Conservation (phyloP, 2,888 invertebrate species). For the Megastigmus dorsalis region DNA sequence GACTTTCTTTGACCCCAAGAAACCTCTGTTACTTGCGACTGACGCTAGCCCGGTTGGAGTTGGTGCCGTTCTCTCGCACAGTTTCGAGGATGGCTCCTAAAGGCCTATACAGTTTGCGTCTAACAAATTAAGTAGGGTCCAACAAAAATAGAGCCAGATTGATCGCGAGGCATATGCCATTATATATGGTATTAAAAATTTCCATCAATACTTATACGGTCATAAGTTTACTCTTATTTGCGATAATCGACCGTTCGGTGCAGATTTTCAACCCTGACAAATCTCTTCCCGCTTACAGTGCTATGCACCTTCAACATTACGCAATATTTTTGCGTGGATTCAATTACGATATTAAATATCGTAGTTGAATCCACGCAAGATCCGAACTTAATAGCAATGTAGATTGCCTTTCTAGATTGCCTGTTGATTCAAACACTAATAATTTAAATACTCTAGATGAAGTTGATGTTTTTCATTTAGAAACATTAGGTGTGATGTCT, state of each 20-base stretch:
- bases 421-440: constrained; percentile 11
- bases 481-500: neutral
- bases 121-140: neutral
- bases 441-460: neutral
- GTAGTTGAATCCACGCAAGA: no score
- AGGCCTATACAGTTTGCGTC: constrained; percentile 6
- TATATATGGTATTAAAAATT: constrained; percentile 3
- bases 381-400: constrained; percentile 54
- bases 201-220: constrained; percentile 17
- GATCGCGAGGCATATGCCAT: constrained; percentile 8
- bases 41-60: neutral
- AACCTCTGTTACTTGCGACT: neutral
- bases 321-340: constrained; percentile 55
- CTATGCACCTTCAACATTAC: constrained; percentile 59
- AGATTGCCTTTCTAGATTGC: constrained; percentile 56
- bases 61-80: constrained; percentile 6
- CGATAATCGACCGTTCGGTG: neutral
- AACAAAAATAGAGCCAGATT: constrained; percentile 20
- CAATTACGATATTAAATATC: constrained; percentile 51
- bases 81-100: neutral
- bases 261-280: constrained; percentile 10
- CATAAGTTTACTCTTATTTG: no score
- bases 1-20: neutral
- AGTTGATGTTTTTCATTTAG: constrained; percentile 1
- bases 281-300: constrained; percentile 31